phyloP scores from a whole-genome alignment of 2,113 vertebrate species.

The Tragelaphus imberbis region DNA sequence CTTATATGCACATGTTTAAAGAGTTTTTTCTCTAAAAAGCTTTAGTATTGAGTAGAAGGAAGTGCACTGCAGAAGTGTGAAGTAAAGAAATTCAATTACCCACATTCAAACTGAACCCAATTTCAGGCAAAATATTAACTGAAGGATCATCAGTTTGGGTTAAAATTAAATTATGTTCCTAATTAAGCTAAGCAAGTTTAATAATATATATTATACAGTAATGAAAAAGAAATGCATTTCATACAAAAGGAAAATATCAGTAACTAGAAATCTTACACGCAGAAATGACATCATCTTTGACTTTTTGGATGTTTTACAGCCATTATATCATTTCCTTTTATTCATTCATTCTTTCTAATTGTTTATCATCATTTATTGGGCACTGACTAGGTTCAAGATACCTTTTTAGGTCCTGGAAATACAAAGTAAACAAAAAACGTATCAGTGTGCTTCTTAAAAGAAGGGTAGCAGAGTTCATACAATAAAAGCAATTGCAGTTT shows the following conservation, averaged over 20 bases:
- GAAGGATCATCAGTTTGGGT: neutral
- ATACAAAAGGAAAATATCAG: neutral
- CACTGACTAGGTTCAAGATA: neutral
- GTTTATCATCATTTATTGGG: neutral
- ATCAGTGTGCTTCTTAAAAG: neutral
- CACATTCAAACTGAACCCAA: neutral
- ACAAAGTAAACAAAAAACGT: neutral
- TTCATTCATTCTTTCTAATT: neutral
- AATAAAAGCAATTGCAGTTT: neutral
- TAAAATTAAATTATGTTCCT: neutral
- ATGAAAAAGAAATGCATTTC: neutral
- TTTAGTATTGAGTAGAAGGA: neutral
- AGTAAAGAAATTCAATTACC: neutral
- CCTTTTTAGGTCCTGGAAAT: accelerated
- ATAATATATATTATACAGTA: neutral
- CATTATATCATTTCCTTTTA: neutral
- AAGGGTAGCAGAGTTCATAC: neutral
- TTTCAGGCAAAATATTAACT: neutral
- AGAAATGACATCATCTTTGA: neutral
- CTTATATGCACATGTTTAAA: neutral
- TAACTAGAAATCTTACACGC: neutral
- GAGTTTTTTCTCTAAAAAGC: neutral
- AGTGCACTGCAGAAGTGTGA: neutral
- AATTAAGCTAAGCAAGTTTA: neutral
- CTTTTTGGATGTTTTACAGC: neutral